phyloP scores from a whole-genome alignment of 1,140 invertebrate species.

The Tetragnatha versicolor region DNA sequence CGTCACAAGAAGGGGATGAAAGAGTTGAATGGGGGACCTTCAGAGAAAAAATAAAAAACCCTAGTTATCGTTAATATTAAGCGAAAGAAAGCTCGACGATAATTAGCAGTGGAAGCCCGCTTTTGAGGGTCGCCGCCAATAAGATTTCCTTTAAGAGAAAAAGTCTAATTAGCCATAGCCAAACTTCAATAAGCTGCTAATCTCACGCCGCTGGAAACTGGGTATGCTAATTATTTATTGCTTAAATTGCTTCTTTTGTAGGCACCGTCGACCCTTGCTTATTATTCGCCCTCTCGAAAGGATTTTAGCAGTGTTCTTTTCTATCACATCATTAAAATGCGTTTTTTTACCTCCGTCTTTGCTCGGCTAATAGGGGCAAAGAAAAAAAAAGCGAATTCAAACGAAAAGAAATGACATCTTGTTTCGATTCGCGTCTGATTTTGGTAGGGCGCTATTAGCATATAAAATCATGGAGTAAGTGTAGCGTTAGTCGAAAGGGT shows the following conservation, averaged over 20 bases:
- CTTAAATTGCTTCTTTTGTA: slow-evolving; percentile 34
- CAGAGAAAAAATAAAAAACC: slow-evolving; percentile 8
- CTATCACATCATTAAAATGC: too few species aligned
- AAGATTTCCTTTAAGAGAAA: slow-evolving; percentile 13
- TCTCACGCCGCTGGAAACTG: not conserved
- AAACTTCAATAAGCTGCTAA: slow-evolving; percentile 35
- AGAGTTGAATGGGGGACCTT: not conserved
- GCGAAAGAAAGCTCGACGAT: not conserved
- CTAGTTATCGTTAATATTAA: slow-evolving; percentile 24
- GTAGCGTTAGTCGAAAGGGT: not conserved
- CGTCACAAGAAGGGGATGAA: too few species aligned
- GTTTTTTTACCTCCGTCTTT: too few species aligned
- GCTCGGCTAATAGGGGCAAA: too few species aligned
- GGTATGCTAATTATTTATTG: slow-evolving; percentile 34
- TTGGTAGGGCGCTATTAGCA: not conserved
- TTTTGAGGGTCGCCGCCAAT: slow-evolving; percentile 8
- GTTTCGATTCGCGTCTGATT: not conserved
- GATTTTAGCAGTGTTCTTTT: not conserved
- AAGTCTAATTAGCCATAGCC: slow-evolving; percentile 32
- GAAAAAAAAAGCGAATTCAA: not conserved
- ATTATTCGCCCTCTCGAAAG: slow-evolving; percentile 10
- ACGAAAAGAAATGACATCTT: slow-evolving; percentile 20
- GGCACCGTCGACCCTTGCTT: not conserved
- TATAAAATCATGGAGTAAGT: not conserved
- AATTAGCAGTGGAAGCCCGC: slow-evolving; percentile 4